Evolutionary conservation across 2,113 vertebrate genomes (phyloP).

Genomic region (Eulemur rufifrons): DNA sequence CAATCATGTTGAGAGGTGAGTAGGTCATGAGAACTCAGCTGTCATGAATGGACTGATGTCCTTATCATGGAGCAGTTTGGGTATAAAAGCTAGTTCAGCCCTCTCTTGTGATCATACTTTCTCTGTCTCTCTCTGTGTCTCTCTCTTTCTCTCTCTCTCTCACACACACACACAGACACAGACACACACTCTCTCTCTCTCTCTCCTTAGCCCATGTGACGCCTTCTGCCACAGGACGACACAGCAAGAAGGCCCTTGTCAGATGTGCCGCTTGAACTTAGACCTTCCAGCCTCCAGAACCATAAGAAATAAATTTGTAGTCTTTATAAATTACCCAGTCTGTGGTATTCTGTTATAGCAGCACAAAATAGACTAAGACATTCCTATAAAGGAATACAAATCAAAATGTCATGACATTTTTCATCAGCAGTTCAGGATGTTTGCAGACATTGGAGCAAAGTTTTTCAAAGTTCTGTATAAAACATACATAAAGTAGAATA

Average conservation of each 20-base stretch:
- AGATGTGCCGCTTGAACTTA: background rate
- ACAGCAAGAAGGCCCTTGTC: background rate
- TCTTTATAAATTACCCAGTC: background rate
- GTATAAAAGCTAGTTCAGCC: background rate
- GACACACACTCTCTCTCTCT: no score
- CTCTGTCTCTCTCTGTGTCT: no score
- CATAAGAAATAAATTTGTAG: background rate
- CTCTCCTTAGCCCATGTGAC: background rate
- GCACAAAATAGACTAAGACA: background rate
- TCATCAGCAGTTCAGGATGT: background rate
- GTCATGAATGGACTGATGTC: background rate
- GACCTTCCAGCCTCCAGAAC: background rate
- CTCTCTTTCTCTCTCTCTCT: no score
- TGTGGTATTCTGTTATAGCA: background rate
- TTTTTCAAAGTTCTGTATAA: background rate
- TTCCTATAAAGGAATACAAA: background rate
- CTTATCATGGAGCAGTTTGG: background rate
- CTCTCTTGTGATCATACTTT: background rate
- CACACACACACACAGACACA: no score
- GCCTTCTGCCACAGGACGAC: background rate
- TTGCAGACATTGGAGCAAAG: background rate
- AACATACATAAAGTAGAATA: background rate
- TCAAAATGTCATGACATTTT: background rate
- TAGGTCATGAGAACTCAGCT: background rate
- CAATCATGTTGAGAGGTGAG: background rate